These are phyloP conservation scores for Capra hircus DNA, from an alignment of 2,113 vertebrate species.

Conservation along the genomic window DNA sequence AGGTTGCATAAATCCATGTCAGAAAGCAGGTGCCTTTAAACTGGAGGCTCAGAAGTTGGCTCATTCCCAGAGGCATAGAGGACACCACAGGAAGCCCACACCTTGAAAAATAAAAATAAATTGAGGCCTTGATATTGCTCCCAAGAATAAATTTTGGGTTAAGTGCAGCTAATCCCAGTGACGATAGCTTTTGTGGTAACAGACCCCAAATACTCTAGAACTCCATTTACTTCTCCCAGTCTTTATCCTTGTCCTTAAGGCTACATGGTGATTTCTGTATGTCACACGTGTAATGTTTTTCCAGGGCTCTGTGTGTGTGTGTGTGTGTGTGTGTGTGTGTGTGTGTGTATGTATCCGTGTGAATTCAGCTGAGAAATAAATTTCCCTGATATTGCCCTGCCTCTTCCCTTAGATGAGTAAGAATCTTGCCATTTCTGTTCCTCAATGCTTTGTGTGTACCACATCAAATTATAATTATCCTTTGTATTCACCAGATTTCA, in stretches of 20 bases:
- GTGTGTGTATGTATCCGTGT: background rate
- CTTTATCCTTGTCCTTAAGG: background rate
- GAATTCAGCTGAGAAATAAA: background rate
- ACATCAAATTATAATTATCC: background rate
- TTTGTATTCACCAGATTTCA: background rate
- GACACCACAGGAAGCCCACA: background rate
- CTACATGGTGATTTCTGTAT: background rate
- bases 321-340: background rate
- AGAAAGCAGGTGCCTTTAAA: constrained; percentile 46
- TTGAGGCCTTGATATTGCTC: background rate
- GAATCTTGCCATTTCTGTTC: background rate
- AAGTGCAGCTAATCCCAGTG: background rate
- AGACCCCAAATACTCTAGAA: background rate
- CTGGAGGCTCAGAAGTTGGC: constrained; percentile 14
- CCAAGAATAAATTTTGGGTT: constrained; percentile 27
- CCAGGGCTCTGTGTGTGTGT: background rate
- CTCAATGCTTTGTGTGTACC: background rate
- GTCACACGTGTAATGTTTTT: background rate
- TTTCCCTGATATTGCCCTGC: background rate
- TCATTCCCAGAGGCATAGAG: background rate
- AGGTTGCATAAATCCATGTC: constrained; percentile 6
- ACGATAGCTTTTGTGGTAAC: background rate
- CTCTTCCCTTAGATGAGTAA: background rate
- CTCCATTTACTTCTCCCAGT: background rate
- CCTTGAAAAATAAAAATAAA: constrained; percentile 35